A percentile compares a stretch with the other conserved stretches of the same genome.
These are phyloP conservation scores for Ctenodactylus gundi DNA, from an alignment of 2,113 vertebrate species.

Conservation along the genomic window DNA sequence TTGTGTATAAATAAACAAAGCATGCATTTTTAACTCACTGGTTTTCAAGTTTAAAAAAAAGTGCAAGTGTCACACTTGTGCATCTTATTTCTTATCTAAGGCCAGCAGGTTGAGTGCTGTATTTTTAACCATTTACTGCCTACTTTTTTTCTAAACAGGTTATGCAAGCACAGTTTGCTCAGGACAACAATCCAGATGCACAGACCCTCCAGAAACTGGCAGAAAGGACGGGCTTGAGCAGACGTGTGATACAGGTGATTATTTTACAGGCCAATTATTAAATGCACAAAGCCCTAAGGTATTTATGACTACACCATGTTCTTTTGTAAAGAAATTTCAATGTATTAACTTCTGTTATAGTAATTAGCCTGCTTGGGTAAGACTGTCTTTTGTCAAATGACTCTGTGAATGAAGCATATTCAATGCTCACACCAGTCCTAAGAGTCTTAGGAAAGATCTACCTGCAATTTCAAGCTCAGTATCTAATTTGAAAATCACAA, in stretches of 20 bases:
- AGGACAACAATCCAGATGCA: constrained; percentile 99
- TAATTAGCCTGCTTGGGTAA: neutral
- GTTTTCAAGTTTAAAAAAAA: constrained; percentile 3
- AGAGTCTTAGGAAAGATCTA: neutral
- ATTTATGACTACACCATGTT: neutral
- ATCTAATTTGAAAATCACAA: no score
- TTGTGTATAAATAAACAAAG: neutral
- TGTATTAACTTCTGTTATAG: neutral
- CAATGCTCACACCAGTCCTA: neutral
- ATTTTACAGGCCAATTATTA: neutral
- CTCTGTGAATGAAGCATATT: neutral
- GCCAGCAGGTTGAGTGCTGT: neutral
- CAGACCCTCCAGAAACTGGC: constrained; percentile 98
- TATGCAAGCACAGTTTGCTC: constrained; percentile 99
- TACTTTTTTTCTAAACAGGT: constrained; percentile 85
- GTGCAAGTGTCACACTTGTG: neutral
- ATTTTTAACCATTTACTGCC: neutral
- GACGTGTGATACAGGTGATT: constrained; percentile 97
- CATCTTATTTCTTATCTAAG: constrained; percentile 3
- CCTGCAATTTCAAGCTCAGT: neutral
- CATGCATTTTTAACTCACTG: neutral
- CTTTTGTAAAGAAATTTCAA: constrained; percentile 8
- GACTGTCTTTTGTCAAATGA: neutral
- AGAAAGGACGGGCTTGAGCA: constrained; percentile 97
- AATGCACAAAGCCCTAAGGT: neutral